Evolutionary conservation across 2,888 invertebrate species (phyloP).

Genomic region (Standfussiana lucernea): DNA sequence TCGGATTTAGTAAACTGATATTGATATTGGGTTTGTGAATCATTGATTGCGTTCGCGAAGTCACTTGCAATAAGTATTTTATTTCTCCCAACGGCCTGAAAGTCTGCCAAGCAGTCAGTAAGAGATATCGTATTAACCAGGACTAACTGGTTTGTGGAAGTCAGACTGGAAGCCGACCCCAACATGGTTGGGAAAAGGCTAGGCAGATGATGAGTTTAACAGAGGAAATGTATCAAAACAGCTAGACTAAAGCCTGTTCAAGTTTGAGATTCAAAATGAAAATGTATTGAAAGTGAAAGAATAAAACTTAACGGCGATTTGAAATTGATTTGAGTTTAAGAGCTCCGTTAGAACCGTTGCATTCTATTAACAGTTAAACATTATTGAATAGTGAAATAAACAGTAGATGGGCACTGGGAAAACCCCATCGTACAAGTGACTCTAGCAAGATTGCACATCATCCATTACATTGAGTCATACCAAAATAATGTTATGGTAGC

Average conservation of each 20-base stretch:
- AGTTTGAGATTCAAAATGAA: too few species aligned
- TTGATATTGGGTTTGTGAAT: slow-evolving; percentile 12
- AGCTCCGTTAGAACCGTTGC: not conserved
- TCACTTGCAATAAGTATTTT: slow-evolving; percentile 1
- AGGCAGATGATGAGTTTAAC: not conserved
- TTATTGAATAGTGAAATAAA: slow-evolving; percentile 10
- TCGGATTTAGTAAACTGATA: slow-evolving; percentile 30
- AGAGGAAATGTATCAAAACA: too few species aligned
- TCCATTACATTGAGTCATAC: slow-evolving; percentile 17
- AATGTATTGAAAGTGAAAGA: not conserved
- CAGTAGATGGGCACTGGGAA: slow-evolving; percentile 2
- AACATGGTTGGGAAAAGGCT: too few species aligned
- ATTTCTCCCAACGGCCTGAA: not conserved
- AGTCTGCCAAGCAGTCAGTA: too few species aligned
- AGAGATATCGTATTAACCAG: too few species aligned
- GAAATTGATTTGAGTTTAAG: not conserved
- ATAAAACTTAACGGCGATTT: not conserved
- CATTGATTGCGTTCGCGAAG: not conserved
- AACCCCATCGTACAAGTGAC: not conserved
- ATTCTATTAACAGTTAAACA: not conserved
- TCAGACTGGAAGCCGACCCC: too few species aligned
- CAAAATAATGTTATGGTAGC: not conserved
- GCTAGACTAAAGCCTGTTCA: too few species aligned
- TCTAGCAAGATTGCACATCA: slow-evolving; percentile 28
- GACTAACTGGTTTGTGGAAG: too few species aligned